phyloP scores from a whole-genome alignment of 2,888 invertebrate genomes.

The Cataglyphis livida region DNA sequence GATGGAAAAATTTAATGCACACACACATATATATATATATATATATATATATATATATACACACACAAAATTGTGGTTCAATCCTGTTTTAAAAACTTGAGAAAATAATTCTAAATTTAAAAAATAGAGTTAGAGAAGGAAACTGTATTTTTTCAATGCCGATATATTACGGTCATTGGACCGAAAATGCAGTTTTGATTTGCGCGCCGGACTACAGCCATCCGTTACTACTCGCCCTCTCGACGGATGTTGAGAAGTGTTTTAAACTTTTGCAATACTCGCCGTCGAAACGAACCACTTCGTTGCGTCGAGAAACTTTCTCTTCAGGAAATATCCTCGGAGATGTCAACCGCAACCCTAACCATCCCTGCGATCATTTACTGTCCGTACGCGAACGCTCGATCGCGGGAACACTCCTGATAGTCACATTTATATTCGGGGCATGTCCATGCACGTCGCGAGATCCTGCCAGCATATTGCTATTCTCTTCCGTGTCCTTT shows the following conservation, averaged over 20 bases:
- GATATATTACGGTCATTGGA: conserved; percentile 6
- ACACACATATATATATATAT: too few relatives aligned
- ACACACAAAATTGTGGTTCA: neutral
- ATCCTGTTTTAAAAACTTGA: conserved; percentile 1
- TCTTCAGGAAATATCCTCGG: neutral
- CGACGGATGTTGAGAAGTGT: conserved; percentile 34
- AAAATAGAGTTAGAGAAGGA: conserved; percentile 2
- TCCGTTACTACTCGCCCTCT: conserved; percentile 46
- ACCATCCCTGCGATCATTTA: conserved; percentile 60
- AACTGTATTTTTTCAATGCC: conserved; percentile 11
- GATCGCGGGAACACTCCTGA: conserved; percentile 72
- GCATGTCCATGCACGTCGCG: conserved; percentile 67
- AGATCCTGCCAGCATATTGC: conserved; percentile 43
- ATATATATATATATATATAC: neutral
- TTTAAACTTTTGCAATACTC: conserved; percentile 53
- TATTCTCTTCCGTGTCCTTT: conserved; percentile 55
- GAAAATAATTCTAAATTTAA: conserved; percentile 22
- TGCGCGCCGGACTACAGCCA: conserved; percentile 32
- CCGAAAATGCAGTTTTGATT: conserved; percentile 51
- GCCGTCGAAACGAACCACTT: conserved; percentile 14
- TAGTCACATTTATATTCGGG: conserved; percentile 83
- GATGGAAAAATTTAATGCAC: neutral
- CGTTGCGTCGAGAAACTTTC: conserved; percentile 29
- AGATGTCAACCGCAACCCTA: conserved; percentile 60
- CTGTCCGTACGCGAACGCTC: conserved; percentile 60